Percentiles rank a stretch among this genome's conserved stretches.
phyloP scores from a whole-genome alignment of 1,140 invertebrate species.

The Anoplolepis gracilipes region DNA sequence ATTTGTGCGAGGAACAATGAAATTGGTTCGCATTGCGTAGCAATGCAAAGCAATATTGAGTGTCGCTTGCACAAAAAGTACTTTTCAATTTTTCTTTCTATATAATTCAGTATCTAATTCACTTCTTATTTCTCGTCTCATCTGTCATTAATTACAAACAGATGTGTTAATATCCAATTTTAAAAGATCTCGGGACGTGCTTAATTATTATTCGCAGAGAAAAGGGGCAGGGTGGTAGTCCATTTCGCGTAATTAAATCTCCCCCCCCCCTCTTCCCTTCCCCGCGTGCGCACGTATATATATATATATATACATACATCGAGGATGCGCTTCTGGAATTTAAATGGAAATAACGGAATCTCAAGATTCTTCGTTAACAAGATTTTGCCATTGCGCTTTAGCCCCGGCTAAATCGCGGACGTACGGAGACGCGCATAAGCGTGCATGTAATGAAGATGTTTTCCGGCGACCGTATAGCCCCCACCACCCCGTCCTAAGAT shows the following conservation, averaged over 20 bases:
- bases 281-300: neutral
- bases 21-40: neutral
- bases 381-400: conserved; percentile 51
- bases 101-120: too few relatives aligned
- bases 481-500: neutral
- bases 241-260: conserved; percentile 57
- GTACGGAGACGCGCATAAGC: conserved; percentile 25
- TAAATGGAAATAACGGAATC: conserved; percentile 63
- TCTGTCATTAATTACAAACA: conserved; percentile 33
- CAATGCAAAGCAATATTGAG: too few relatives aligned
- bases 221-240: neutral
- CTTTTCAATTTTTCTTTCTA: neutral
- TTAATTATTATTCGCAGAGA: conserved; percentile 51
- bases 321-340: conserved; percentile 53
- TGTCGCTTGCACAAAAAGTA: neutral
- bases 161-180: conserved; percentile 26
- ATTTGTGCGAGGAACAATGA: neutral
- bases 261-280: neutral
- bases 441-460: conserved; percentile 62
- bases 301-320: neutral
- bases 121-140: neutral
- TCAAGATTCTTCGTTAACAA: conserved; percentile 62
- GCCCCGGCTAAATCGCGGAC: conserved; percentile 36
- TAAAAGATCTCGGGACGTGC: conserved; percentile 29
- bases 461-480: conserved; percentile 23